phyloP scores from a whole-genome alignment of 2,797 vertebrate genomes.

The Phrynocephalus forsythii region DNA sequence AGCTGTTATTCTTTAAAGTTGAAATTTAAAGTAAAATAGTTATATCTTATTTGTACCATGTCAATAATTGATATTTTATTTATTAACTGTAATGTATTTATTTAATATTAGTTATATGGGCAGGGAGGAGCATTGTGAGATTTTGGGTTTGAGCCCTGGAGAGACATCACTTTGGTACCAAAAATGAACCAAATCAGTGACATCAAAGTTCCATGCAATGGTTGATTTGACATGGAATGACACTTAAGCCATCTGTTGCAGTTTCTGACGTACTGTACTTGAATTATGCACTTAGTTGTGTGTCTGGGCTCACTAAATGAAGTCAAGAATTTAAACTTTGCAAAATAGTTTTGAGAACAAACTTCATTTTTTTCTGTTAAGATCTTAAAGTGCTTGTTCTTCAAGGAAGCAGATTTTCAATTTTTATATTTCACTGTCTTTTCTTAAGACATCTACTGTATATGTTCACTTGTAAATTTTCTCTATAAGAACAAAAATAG shows the following conservation, averaged over 20 bases:
- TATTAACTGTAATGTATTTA: too few species aligned
- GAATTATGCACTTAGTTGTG: background rate
- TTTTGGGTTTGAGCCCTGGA: too few species aligned
- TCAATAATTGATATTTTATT: too few species aligned
- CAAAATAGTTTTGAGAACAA: background rate
- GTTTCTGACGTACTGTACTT: background rate
- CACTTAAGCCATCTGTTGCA: background rate
- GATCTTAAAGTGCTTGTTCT: background rate
- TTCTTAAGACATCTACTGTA: background rate
- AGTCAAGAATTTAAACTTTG: background rate
- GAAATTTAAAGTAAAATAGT: too few species aligned
- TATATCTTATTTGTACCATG: too few species aligned
- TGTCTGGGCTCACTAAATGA: background rate
- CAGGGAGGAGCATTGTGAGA: too few species aligned
- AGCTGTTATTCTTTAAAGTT: too few species aligned
- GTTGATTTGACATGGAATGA: background rate
- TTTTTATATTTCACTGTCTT: conserved; percentile 15
- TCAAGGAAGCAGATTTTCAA: background rate
- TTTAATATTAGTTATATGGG: too few species aligned
- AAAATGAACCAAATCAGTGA: too few species aligned
- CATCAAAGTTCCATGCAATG: too few species aligned
- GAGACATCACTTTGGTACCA: too few species aligned
- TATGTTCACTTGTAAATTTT: conserved; percentile 18
- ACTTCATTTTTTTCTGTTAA: background rate
- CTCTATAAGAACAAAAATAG: background rate